Base-by-base conservation (phyloP, 2,888 invertebrate species). In the Marasmarcha lunaedactyla region DNA sequence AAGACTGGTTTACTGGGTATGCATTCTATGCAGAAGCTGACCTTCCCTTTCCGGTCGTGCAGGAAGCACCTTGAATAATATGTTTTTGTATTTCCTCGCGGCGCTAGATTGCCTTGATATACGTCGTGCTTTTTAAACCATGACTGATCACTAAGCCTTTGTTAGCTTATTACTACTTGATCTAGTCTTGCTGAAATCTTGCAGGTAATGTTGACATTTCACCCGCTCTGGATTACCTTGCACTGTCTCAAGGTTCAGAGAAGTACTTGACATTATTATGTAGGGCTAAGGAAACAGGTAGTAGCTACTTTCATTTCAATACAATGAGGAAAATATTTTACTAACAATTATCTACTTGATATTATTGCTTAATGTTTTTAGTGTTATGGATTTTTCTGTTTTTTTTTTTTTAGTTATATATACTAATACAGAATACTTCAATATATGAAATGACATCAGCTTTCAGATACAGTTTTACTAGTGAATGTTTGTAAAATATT, bases 31-130 rank as follows among this genome's bases (percentile, higher is more conserved):
- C 69, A 70, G 70, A 69, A 53, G 65, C 55, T 68, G 78, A 81
- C 84, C 84, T 84, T 84, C 78, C 78, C 68, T 71, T 76, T 78
- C 84, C 81, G 81, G 79, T 71, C 72, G 72, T 77, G 70, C 71
- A 83, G 84, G 84, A 84, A 84, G 77, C 63, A 63, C 84, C 84
- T 84, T 84, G 84, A 72, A 52, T 71, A 66, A 7, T 73, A 71
- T 67, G 71, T 59, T 71, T 55, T 61, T 71, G 60, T 64, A 64
- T 78, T 79, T 81, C 78, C 79, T 76, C 69, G 53, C 59, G 57
- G 59, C 59, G 54, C 66, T 61, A 54, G 83, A 60, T 83, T 53
- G 65, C 83, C 83, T 83, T 81, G 81, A 61, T 59, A 50, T 53
- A 57, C 60, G 59, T 69, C 64, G 66, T 70, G 68, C 67, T 68